phyloP scores from a whole-genome alignment of 2,113 vertebrate species.

The Recurvirostra avosetta region DNA sequence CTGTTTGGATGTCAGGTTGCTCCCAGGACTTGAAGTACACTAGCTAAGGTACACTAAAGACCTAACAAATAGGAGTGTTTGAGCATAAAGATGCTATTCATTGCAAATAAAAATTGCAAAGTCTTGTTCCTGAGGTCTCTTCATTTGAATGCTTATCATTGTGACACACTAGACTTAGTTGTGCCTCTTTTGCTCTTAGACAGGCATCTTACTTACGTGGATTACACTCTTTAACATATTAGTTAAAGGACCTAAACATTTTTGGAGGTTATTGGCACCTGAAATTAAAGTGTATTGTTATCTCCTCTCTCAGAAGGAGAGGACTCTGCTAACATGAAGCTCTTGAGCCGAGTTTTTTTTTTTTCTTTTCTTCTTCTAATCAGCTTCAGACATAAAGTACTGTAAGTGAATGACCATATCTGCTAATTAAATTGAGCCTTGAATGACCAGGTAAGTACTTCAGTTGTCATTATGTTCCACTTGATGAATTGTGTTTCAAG shows the following conservation, averaged over 20 bases:
- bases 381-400: neutral
- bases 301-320: neutral
- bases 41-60: neutral
- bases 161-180: neutral
- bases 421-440: conserved; percentile 30
- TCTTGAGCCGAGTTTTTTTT: neutral
- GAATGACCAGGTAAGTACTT: conserved; percentile 29
- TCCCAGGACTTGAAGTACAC: neutral
- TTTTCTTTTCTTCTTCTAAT: neutral
- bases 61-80: neutral
- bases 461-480: conserved; percentile 39
- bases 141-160: neutral
- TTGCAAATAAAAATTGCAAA: neutral
- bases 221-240: neutral
- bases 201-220: neutral
- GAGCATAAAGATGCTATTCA: neutral
- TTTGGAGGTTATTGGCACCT: neutral
- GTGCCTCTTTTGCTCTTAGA: neutral
- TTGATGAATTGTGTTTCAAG: conserved; percentile 31
- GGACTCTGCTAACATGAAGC: neutral
- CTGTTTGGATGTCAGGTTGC: neutral
- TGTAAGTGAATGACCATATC: neutral
- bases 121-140: neutral
- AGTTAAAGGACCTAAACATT: neutral
- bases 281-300: conserved; percentile 44